phyloP scores from a whole-genome alignment of 2,113 vertebrate species.

The Chaetura pelagica region DNA sequence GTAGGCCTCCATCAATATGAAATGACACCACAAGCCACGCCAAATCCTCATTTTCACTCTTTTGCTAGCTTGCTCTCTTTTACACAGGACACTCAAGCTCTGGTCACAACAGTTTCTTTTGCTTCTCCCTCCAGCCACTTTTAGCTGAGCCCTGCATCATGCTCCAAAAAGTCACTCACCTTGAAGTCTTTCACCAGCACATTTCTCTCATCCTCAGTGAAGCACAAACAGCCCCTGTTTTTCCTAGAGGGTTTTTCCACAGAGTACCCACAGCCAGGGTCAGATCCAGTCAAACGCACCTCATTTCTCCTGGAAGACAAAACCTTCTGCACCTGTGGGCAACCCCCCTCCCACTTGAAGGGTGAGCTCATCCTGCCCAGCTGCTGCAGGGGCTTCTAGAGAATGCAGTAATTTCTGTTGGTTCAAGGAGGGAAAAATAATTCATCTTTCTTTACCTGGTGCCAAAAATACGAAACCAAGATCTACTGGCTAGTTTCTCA shows the following conservation, averaged over 20 bases:
- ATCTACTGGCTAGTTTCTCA: neutral
- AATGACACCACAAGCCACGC: neutral
- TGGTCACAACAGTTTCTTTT: neutral
- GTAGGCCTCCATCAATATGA: accelerated
- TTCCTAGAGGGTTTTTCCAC: neutral
- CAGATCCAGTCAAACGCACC: neutral
- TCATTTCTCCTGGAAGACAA: neutral
- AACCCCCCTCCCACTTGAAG: neutral
- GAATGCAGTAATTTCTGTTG: accelerated
- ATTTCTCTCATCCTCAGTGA: accelerated
- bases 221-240: neutral
- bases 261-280: neutral
- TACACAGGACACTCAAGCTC: neutral
- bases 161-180: neutral
- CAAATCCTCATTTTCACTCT: neutral
- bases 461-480: neutral
- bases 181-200: neutral
- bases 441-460: neutral
- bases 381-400: neutral
- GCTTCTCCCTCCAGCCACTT: neutral
- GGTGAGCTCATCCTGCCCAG: neutral
- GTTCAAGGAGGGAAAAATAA: neutral
- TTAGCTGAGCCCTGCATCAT: neutral
- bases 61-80: neutral
- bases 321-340: neutral